Evolutionary conservation across 2,113 vertebrate species (phyloP).

Genomic region (Myanophis thanlyinensis): DNA sequence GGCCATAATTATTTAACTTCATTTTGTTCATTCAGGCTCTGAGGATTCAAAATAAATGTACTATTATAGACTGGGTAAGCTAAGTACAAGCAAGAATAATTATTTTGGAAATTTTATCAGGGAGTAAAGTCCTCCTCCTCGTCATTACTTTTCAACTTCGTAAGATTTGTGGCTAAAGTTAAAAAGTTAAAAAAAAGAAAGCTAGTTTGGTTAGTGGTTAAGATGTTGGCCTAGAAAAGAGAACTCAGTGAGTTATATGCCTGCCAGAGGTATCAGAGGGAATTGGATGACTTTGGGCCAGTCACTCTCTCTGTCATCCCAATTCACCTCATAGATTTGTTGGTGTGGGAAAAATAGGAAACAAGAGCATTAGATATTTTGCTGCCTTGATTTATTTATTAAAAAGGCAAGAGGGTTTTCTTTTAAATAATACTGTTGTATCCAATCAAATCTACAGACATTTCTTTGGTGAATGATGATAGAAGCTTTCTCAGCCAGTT

Average conservation of each 20-base stretch:
- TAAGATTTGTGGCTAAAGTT: constrained; percentile 8
- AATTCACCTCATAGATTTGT: neutral
- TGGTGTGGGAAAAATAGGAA: neutral
- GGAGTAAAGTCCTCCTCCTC: neutral
- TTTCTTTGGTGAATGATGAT: neutral
- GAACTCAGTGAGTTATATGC: neutral
- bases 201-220: neutral
- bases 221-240: neutral
- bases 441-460: neutral
- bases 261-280: neutral
- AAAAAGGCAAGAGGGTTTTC: neutral
- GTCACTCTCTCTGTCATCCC: neutral
- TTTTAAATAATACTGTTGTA: neutral
- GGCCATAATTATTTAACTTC: constrained; percentile 16
- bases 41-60: constrained; percentile 20
- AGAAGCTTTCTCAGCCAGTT: neutral
- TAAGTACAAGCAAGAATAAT: constrained; percentile 8
- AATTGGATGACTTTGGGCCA: neutral
- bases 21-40: constrained; percentile 22
- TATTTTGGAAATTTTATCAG: constrained; percentile 12
- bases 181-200: constrained; percentile 3
- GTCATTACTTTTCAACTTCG: neutral
- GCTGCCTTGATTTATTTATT: neutral
- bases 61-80: neutral
- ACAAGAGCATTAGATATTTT: neutral